Base-by-base conservation (phyloP, 2,113 vertebrate genomes). In the Melanerpes formicivorus region DNA sequence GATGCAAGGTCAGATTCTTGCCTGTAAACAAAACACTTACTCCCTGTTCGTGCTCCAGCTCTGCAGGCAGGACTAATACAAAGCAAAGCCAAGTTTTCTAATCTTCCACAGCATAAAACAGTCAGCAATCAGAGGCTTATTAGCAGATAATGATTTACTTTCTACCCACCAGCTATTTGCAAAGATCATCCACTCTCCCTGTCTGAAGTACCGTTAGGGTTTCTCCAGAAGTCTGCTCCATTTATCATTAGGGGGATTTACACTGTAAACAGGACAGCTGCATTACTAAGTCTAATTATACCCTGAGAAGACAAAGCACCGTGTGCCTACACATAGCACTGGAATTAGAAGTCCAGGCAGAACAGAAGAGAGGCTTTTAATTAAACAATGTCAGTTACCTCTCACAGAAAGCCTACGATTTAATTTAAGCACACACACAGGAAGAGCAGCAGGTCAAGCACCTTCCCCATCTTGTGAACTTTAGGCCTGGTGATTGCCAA, bases 241-340 rank as follows among this genome's bases (percentile, higher is more conserved):
- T 97, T 97, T 95, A 97, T 98, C 98, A 96, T 98, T 96, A 96
- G 95, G 82, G 90, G 93, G 93, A 95, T 97, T 98, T 97, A 92
- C 96, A 97, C 96, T 97, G 96, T 97, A 98, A 98, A 98, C 97
- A 98, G 97, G 95, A 97, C 96, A 96, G 94, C 96, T 90, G 96
- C 94, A 97, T 98, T 98, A 96, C 95, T 95, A 96, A 97, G 92
- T 98, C 97, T 98, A 98, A 98, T 98, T 98, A 98, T 74, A 97
- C 95, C 96, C 95, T 94, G 62, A 95, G 96, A 96, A 95, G 90
- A 96, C 87, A 93, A 88, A 94, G 95, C 95, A 95, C 87, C 69
- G 82, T 96, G 96, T 94, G 95, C 95, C 95, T 88, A 95, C 84
- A 90, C 88, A 80, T 74, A 80, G 79, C 56, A 6, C 60, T 94